phyloP scores from a whole-genome alignment of 2,888 invertebrate species.

The Neoaliturus tenellus region DNA sequence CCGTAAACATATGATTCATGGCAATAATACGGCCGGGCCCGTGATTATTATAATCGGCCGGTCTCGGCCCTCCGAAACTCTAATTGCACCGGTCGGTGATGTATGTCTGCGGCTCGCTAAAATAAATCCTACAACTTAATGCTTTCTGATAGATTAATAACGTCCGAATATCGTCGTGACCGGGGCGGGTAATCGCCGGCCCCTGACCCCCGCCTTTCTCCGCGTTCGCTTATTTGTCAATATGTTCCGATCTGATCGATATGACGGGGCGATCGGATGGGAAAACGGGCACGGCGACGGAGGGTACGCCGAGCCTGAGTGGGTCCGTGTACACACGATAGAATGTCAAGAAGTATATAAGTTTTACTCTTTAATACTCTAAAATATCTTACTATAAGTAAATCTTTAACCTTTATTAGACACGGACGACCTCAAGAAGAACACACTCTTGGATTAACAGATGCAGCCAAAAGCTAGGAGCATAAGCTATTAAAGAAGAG shows the following conservation, averaged over 20 bases:
- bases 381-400: too few relatives aligned
- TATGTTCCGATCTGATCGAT: constrained; percentile 27
- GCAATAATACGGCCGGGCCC: constrained; percentile 51
- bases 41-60: constrained; percentile 52
- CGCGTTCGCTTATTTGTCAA: constrained; percentile 20
- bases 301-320: too few relatives aligned
- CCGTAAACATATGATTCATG: constrained; percentile 54
- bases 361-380: too few relatives aligned
- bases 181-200: constrained; percentile 9
- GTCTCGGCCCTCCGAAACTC: constrained; percentile 35
- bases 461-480: too few relatives aligned
- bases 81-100: constrained; percentile 26
- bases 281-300: not conserved
- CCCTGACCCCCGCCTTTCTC: not conserved
- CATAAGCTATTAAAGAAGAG: too few relatives aligned
- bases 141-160: constrained; percentile 46
- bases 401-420: too few relatives aligned
- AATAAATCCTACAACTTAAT: constrained; percentile 51
- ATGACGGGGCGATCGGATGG: not conserved
- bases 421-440: too few relatives aligned
- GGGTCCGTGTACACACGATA: too few relatives aligned
- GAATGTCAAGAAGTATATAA: too few relatives aligned
- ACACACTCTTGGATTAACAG: too few relatives aligned
- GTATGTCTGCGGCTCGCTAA: constrained; percentile 34
- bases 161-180: constrained; percentile 17